A percentile compares a stretch with the other conserved stretches of the same genome.
These are phyloP conservation scores for Baccha elongata DNA, from an alignment of 2,888 invertebrate species.

Conservation along the genomic window DNA sequence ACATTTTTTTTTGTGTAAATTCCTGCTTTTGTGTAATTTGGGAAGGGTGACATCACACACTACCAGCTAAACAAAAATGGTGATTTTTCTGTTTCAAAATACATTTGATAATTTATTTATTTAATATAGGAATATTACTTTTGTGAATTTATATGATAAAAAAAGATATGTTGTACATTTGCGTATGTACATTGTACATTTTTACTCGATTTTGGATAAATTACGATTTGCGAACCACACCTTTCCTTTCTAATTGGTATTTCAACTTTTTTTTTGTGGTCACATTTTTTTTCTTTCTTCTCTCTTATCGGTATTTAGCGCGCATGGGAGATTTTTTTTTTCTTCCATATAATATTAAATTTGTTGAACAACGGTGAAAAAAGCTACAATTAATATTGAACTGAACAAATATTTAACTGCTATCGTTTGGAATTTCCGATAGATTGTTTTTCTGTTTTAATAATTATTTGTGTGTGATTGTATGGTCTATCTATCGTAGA, in stretches of 20 bases:
- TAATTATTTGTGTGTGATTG: background rate
- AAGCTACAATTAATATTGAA: constrained; percentile 55
- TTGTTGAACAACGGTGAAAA: constrained; percentile 1
- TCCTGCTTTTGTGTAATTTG: constrained; percentile 59
- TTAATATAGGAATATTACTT: background rate
- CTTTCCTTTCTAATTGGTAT: constrained; percentile 63
- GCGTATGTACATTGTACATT: background rate
- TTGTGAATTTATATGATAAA: background rate
- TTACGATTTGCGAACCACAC: constrained; percentile 64
- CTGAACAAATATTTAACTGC: constrained; percentile 64
- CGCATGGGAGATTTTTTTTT: constrained; percentile 30
- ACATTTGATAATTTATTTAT: constrained; percentile 10
- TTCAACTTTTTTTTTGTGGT: constrained; percentile 42
- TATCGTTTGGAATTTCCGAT: constrained; percentile 55
- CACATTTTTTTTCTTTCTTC: constrained; percentile 44
- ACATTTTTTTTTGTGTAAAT: constrained; percentile 40
- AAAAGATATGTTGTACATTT: background rate
- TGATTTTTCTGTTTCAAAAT: constrained; percentile 43
- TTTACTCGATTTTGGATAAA: background rate
- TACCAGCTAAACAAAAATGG: constrained; percentile 66
- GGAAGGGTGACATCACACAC: constrained; percentile 70
- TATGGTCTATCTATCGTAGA: background rate
- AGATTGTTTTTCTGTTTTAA: constrained; percentile 6
- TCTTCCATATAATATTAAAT: too few relatives aligned
- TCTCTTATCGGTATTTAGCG: constrained; percentile 55